phyloP scores from a whole-genome alignment of 2,113 vertebrate species.

The Microtus montanus region DNA sequence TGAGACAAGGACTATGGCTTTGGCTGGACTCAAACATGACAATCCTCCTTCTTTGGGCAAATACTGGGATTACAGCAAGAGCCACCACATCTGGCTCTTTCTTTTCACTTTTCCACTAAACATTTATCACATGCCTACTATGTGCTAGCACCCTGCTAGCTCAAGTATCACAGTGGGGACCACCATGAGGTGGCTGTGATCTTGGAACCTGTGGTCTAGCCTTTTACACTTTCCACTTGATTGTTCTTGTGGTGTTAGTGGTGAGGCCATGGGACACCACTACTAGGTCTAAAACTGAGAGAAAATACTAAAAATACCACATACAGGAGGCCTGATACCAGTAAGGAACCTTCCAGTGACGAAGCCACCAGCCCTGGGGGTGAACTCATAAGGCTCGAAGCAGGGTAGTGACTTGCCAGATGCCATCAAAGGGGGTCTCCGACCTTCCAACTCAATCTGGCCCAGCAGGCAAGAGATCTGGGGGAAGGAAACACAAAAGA shows the following conservation, averaged over 20 bases:
- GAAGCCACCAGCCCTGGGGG: slow-evolving; percentile 94
- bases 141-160: not conserved
- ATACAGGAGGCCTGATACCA: slow-evolving; percentile 95
- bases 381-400: slow-evolving; percentile 94
- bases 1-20: not conserved
- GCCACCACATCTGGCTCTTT: not conserved
- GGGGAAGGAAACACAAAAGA: not conserved
- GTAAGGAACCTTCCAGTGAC: slow-evolving; percentile 97
- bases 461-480: slow-evolving; percentile 98
- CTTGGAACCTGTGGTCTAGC: not conserved
- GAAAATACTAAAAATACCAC: slow-evolving; percentile 71
- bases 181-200: fast-evolving
- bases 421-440: slow-evolving; percentile 96
- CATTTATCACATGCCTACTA: not conserved
- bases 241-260: not conserved
- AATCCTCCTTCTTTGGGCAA: not conserved
- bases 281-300: not conserved
- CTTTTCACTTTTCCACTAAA: not conserved
- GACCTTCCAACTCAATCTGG: slow-evolving; percentile 97
- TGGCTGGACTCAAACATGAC: not conserved
- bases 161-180: fast-evolving
- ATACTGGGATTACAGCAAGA: not conserved
- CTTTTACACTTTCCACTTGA: not conserved
- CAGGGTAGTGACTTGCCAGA: slow-evolving; percentile 97
- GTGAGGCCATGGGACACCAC: not conserved